A percentile compares a stretch with the other conserved stretches of the same genome.
Conservation (phyloP, 2,888 invertebrate species). For the Pyrrhia umbra region DNA sequence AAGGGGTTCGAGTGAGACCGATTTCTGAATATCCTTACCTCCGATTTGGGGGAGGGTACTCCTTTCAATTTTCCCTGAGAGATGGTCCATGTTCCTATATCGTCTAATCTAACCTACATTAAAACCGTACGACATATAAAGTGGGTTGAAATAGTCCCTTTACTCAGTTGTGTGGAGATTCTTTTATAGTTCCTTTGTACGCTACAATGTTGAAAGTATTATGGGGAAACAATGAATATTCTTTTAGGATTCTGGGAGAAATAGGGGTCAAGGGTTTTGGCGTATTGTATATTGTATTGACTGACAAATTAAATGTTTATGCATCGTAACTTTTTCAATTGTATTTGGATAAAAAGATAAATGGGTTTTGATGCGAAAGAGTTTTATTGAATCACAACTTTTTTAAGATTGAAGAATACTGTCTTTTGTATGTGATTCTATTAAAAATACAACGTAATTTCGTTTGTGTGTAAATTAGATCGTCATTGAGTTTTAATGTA, state of each 20-base stretch:
- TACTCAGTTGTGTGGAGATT: conserved; percentile 21
- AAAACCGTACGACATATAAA: conserved; percentile 45
- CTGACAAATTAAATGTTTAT: not conserved
- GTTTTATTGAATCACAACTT: not conserved
- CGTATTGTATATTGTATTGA: conserved; percentile 1
- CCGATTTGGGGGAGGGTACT: conserved; percentile 43
- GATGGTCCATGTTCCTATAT: conserved; percentile 49
- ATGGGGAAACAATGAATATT: conserved; percentile 21
- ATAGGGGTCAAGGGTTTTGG: not conserved
- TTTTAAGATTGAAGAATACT: too few species aligned
- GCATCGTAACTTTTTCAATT: conserved; percentile 1
- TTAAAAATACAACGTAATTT: too few species aligned
- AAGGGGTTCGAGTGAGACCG: conserved; percentile 42
- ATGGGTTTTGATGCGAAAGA: not conserved
- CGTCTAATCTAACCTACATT: conserved; percentile 49
- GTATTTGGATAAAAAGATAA: not conserved
- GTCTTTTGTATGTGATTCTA: too few species aligned
- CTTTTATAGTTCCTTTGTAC: conserved; percentile 37
- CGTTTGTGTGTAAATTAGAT: too few species aligned
- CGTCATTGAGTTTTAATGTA: too few species aligned
- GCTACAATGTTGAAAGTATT: conserved; percentile 25
- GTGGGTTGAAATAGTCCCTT: conserved; percentile 32
- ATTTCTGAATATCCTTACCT: conserved; percentile 61
- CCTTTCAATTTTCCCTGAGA: conserved; percentile 64
- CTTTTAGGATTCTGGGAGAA: not conserved